phyloP scores from a whole-genome alignment of 2,113 vertebrate genomes.

The Neoarius graeffei region DNA sequence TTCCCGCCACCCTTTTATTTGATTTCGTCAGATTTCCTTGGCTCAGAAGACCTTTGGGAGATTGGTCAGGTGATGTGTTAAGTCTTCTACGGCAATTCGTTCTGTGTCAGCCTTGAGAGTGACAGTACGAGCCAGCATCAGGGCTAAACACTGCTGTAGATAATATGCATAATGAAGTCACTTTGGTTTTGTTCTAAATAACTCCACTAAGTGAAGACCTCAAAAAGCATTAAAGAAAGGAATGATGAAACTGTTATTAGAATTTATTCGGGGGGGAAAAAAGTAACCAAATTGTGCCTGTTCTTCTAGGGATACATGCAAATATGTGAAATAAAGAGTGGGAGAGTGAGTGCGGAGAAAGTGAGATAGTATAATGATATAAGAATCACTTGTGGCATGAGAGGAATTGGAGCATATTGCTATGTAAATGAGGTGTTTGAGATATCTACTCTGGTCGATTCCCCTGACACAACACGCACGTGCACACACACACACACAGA shows the following conservation, averaged over 20 bases:
- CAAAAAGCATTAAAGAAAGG: conserved; percentile 53
- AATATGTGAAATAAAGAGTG: not conserved
- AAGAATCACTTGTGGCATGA: conserved; percentile 48
- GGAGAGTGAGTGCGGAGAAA: not conserved
- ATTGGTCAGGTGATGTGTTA: conserved; percentile 18
- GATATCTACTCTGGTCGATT: conserved; percentile 17
- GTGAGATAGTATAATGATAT: conserved; percentile 45
- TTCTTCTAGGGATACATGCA: not conserved
- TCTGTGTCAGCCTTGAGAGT: conserved; percentile 8
- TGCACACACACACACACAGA: not conserved
- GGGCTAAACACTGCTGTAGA: conserved; percentile 25
- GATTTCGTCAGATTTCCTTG: conserved; percentile 56
- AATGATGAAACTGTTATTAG: not conserved
- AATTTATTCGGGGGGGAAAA: conserved; percentile 16
- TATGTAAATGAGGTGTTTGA: conserved; percentile 42
- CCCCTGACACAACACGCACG: not conserved
- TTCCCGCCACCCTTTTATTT: conserved; percentile 46
- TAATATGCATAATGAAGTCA: not conserved
- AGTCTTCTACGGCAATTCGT: conserved; percentile 17
- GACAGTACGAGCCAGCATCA: not conserved
- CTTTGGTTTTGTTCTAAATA: conserved; percentile 4
- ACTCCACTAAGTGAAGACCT: not conserved
- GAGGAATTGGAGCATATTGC: conserved; percentile 46
- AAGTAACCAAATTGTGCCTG: conserved; percentile 48
- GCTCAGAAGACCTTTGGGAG: not conserved